Evolutionary conservation across 2,888 invertebrate genomes (phyloP).

Genomic region (Drymonia ruficornis): DNA sequence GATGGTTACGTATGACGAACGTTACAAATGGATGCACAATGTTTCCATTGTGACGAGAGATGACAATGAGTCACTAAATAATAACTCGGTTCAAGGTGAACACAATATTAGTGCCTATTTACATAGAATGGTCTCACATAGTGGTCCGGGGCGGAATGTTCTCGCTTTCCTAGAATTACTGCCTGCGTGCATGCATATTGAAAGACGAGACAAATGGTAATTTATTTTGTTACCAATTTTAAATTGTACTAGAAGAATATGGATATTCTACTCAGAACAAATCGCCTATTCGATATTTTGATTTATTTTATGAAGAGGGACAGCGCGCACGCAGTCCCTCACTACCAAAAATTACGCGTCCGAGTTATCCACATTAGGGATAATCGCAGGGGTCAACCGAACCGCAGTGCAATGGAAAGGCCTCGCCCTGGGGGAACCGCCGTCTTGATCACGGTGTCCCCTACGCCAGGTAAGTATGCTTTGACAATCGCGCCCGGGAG

Average conservation of each 20-base stretch:
- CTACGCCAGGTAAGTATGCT: conserved; percentile 14
- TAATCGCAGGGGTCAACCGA: conserved; percentile 10
- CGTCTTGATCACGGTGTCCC: conserved; percentile 13
- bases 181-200: too few species aligned
- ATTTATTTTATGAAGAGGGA: background rate
- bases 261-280: too few species aligned
- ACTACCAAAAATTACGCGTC: conserved; percentile 8
- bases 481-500: background rate
- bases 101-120: background rate
- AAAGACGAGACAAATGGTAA: too few species aligned
- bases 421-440: conserved; percentile 15
- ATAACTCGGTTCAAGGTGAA: conserved; percentile 24
- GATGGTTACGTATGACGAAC: background rate
- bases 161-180: too few species aligned
- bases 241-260: too few species aligned
- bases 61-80: conserved; percentile 29
- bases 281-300: background rate
- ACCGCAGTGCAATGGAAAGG: conserved; percentile 7
- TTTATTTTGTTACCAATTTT: too few species aligned
- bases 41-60: conserved; percentile 13
- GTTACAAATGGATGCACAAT: conserved; percentile 15
- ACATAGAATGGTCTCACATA: background rate
- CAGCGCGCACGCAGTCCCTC: conserved; percentile 7
- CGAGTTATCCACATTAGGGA: conserved; percentile 10
- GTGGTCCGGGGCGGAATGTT: too few species aligned